Evolutionary conservation across 2,113 vertebrate genomes (phyloP).

Genomic region (Lipotes vexillifer): DNA sequence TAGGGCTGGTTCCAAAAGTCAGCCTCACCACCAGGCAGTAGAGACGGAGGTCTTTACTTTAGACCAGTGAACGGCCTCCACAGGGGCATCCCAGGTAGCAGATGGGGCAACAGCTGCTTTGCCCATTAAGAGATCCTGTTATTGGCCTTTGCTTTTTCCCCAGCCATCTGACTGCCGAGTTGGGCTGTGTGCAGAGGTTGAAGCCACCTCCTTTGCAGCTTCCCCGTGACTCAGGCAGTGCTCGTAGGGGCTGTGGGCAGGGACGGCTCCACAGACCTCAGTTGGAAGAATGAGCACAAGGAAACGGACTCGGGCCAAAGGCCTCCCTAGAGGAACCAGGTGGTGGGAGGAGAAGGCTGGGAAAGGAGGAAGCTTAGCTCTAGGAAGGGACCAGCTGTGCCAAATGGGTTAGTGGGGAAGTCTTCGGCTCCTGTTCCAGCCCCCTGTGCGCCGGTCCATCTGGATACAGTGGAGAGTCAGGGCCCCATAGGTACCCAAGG

Average conservation of each 20-base stretch:
- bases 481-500: neutral
- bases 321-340: conserved; percentile 71
- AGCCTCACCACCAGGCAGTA: neutral
- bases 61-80: neutral
- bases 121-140: conserved; percentile 37
- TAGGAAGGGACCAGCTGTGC: conserved; percentile 27
- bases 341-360: conserved; percentile 70
- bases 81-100: neutral
- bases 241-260: neutral
- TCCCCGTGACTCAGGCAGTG: conserved; percentile 38
- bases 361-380: conserved; percentile 52
- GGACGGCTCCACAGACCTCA: conserved; percentile 29
- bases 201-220: neutral
- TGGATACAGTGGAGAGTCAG: neutral
- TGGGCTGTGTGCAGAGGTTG: neutral
- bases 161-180: neutral
- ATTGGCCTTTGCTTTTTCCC: conserved; percentile 8
- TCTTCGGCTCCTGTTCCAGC: neutral
- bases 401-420: conserved; percentile 61
- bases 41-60: neutral
- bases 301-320: conserved; percentile 56
- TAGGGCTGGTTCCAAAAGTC: neutral
- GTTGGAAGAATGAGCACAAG: conserved; percentile 46
- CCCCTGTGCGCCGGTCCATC: neutral
- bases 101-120: conserved; percentile 47